Evolutionary conservation across 2,797 vertebrate species (phyloP).

Genomic region (Microctenopoma steveboyesi): DNA sequence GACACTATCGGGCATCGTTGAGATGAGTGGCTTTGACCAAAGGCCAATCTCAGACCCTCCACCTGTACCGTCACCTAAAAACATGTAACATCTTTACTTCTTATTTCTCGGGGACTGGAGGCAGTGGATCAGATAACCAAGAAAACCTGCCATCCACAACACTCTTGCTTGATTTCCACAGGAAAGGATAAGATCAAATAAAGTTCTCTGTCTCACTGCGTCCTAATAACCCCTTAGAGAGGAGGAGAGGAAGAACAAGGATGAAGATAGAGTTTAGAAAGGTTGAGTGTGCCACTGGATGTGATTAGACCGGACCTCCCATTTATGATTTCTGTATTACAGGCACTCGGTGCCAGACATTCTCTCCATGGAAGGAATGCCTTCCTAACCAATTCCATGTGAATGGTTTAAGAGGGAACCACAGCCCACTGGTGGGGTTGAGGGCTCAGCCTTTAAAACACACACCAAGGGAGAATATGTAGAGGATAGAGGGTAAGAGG

Average conservation of each 20-base stretch:
- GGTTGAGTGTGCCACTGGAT: slow-evolving; percentile 81
- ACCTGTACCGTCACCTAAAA: background rate
- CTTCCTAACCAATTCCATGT: slow-evolving; percentile 88
- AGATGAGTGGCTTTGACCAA: too few species aligned
- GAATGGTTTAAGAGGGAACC: slow-evolving; percentile 84
- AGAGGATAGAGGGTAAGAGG: slow-evolving; percentile 68
- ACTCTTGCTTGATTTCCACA: slow-evolving; percentile 52
- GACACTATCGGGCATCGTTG: too few species aligned
- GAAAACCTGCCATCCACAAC: slow-evolving; percentile 59
- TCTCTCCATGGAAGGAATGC: slow-evolving; percentile 88
- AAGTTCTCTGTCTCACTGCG: slow-evolving; percentile 42
- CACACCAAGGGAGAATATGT: slow-evolving; percentile 74
- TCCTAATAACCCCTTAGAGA: slow-evolving; percentile 62
- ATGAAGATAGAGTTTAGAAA: slow-evolving; percentile 74
- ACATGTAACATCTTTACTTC: slow-evolving; percentile 25
- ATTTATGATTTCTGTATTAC: slow-evolving; percentile 86
- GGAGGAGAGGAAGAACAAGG: slow-evolving; percentile 71
- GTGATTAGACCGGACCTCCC: slow-evolving; percentile 84
- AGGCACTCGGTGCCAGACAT: slow-evolving; percentile 83
- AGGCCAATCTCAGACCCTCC: too few species aligned
- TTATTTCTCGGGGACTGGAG: slow-evolving; percentile 18
- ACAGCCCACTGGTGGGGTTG: slow-evolving; percentile 75
- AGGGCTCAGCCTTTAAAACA: slow-evolving; percentile 78
- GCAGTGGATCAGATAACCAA: slow-evolving; percentile 37
- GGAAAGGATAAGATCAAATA: slow-evolving; percentile 64